These are phyloP conservation scores for Oenanthe melanoleuca DNA, from an alignment of 2,113 vertebrate species.

Conservation along the genomic window DNA sequence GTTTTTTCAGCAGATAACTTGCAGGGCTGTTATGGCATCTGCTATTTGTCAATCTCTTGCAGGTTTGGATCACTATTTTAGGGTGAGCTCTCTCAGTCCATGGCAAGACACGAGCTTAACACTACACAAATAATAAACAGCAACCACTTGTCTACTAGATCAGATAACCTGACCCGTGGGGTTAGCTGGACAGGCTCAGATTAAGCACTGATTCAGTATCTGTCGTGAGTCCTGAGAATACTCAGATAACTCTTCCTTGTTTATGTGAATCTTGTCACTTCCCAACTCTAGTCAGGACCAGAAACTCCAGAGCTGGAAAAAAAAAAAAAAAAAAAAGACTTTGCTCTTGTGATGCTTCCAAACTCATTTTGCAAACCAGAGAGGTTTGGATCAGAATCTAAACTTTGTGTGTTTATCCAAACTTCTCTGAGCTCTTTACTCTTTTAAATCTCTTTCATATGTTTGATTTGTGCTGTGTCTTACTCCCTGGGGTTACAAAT, in stretches of 20 bases:
- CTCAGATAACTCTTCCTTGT: not conserved
- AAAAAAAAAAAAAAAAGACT: not conserved
- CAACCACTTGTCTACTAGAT: not conserved
- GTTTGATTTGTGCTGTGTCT: constrained; percentile 24
- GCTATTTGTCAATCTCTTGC: not conserved
- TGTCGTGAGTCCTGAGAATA: not conserved
- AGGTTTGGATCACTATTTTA: not conserved
- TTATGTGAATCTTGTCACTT: constrained; percentile 5
- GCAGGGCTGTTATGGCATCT: not conserved
- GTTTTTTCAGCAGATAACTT: not conserved
- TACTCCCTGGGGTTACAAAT: not conserved
- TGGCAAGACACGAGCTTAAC: not conserved
- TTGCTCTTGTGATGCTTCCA: constrained; percentile 45
- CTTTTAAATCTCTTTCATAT: constrained; percentile 65
- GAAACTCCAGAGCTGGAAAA: not conserved
- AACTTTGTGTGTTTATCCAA: constrained; percentile 46
- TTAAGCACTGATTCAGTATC: not conserved
- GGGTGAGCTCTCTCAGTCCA: not conserved
- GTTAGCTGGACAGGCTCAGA: not conserved
- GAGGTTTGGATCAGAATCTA: constrained; percentile 58
- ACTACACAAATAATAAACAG: not conserved
- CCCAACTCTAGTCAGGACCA: not conserved
- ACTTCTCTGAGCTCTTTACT: constrained; percentile 44
- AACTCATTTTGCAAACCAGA: constrained; percentile 61
- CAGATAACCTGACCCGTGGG: not conserved